Evolutionary conservation across 2,797 vertebrate species (phyloP), one percentile per base, ranked within the genome.

Genomic region (Spheniscus humboldti): DNA sequence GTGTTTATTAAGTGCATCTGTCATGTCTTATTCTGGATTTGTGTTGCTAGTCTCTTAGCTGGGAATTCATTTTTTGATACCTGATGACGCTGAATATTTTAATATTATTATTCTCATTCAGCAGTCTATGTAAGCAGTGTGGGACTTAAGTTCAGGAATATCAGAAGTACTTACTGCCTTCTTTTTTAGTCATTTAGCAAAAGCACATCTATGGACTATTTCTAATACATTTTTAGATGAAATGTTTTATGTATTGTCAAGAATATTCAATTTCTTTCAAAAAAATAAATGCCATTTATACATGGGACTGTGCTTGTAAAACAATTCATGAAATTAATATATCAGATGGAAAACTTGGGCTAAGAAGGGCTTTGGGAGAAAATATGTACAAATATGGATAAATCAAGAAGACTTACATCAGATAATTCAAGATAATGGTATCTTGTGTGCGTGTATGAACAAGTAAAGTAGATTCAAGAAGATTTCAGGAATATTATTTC

Each of bases 1-100:
- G 59, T 90, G 69, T 96, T 94, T 90, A 74, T 86, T 91, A 81
- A 68, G 60, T 86, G 28, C n/a, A 52, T 91, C 82, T 86, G 55
- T 91, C 63, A n/a, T 76, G 25, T 86, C 91, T 96, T 90, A 67
- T 74, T 92, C 63, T 82, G 63, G 73, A 79, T 95, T 92, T 94
- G 31, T 92, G 24, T 79, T 96, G 55, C 77, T 73, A 71, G 23
- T 83, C 43, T 69, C 48, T 69, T 92, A 88, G 37, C 22, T 63
- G 41, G 31, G 74, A 90, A 71, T 68, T 88, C 0, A 9, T 77
- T 93, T 87, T 88, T 77, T 76, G 35, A 53, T 91, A 72, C 59
- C 43, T 90, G 76, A 71, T 97, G 92, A 88, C 9, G 15, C 33
- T 73, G 45, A 35, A 63, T 80, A 37, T 77, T 78, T 88, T 88